Percentiles rank a stretch among this genome's conserved stretches.
Evolutionary conservation across 2,888 invertebrate genomes (phyloP).

Genomic region (Xylota sylvarum): DNA sequence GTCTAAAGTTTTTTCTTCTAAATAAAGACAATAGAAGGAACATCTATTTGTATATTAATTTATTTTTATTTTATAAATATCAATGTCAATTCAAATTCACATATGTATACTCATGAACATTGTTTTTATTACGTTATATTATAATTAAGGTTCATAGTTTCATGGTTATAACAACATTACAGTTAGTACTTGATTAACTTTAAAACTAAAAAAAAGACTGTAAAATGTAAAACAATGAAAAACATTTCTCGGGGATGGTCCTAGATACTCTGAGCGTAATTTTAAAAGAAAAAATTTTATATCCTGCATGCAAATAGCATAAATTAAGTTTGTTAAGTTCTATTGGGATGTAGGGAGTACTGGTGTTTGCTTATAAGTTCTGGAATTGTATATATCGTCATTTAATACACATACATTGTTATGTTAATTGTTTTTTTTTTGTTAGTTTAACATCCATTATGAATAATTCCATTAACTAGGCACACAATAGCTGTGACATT

Average conservation of each 20-base stretch:
- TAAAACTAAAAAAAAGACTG: constrained; percentile 32
- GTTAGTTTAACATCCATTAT: constrained; percentile 32
- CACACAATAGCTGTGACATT: constrained; percentile 23
- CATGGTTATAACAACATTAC: constrained; percentile 54
- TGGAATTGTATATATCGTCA: constrained; percentile 18
- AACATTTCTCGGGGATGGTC: constrained; percentile 26
- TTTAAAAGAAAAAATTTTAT: background rate
- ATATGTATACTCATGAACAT: constrained; percentile 26
- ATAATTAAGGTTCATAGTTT: constrained; percentile 42
- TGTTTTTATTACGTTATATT: constrained; percentile 18
- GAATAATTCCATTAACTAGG: constrained; percentile 36
- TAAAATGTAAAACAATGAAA: constrained; percentile 37
- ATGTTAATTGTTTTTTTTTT: constrained; percentile 20
- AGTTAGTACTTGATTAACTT: constrained; percentile 52
- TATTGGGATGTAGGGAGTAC: constrained; percentile 32
- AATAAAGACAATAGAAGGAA: background rate
- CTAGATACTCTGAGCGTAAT: constrained; percentile 34
- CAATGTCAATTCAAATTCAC: constrained; percentile 66
- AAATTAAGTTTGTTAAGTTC: constrained; percentile 8
- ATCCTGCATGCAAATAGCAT: constrained; percentile 21
- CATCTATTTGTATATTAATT: constrained; percentile 26
- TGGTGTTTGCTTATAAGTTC: constrained; percentile 4
- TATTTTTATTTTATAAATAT: constrained; percentile 68
- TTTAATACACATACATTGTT: background rate
- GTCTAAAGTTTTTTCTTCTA: background rate